Base-by-base conservation (phyloP, 1,140 invertebrate genomes). In the Choristoneura fumiferana region DNA sequence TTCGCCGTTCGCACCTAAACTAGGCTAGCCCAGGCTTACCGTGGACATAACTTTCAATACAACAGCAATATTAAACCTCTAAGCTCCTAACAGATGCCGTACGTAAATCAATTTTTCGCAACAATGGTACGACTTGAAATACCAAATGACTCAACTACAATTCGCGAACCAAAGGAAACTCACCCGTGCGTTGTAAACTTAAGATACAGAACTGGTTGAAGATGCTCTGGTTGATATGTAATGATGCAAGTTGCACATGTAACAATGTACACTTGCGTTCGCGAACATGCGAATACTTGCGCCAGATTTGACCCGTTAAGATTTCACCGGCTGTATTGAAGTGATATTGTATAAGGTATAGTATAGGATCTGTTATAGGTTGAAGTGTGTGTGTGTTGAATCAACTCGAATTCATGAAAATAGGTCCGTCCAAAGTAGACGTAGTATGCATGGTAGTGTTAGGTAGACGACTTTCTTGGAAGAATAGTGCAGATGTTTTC, bases 81-180 rank as follows among this genome's bases (percentile, higher is more conserved):
- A 62, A 62, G 55, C 60, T 74, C 22, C 64, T 63, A 81, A 81
- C 71, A 78, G 73, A 81, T 83, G 77, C 79, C 66, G 67, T 72
- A 69, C 74, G 75, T 86, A 84, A 86, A 86, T 86, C 77, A 86
- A 81, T 86, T 86, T 84, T 82, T 83, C 80, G 77, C 82, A 84
- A 84, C 78, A 83, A 79, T 73, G 54, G 64, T 29, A 56, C 53
- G 39, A 53, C 17, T 60, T 43, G n/a, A 1, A 33, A 18, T 8
- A 33, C 35, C 8, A 39, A 15, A 40, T n/a, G 22, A 45, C 33
- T 14, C 58, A 71, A 68, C 37, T 10, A 65, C 15, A 9, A 37
- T 57, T 9, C 4, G 8, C 17, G 9, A 4, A 12, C 22, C 5
- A 33, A 22, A n/a, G 5, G 1, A 49, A 49, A 2, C 4, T 29